Evolutionary conservation across 2,797 vertebrate species (phyloP).

Genomic region (Odontamblyopus lacepedii): DNA sequence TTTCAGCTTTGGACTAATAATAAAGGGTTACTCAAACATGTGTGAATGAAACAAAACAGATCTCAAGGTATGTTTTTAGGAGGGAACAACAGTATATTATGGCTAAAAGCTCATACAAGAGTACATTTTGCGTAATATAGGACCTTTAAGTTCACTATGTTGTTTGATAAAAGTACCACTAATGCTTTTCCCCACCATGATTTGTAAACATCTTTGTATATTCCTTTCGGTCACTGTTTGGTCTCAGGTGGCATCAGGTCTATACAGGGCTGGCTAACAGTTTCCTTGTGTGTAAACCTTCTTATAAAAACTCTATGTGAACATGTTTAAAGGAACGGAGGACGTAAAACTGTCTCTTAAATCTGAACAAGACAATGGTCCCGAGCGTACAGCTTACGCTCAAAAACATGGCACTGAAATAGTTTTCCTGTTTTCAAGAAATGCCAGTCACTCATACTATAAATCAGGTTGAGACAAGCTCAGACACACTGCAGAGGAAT

Average conservation of each 20-base stretch:
- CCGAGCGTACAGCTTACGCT: constrained; percentile 20
- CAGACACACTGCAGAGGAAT: neutral
- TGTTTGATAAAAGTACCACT: neutral
- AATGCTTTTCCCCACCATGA: neutral
- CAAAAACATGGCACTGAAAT: constrained; percentile 24
- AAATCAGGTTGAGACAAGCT: neutral
- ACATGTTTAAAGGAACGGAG: constrained; percentile 12
- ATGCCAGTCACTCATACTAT: neutral
- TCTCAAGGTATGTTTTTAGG: no score
- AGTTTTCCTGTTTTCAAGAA: constrained; percentile 61
- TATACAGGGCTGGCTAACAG: neutral
- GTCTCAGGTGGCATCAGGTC: neutral
- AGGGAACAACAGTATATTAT: no score
- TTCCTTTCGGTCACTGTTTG: neutral
- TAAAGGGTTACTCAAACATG: no score
- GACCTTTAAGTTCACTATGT: no score
- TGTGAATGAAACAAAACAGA: no score
- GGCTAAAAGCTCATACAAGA: no score
- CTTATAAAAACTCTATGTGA: neutral
- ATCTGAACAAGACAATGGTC: constrained; percentile 61
- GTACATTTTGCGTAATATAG: no score
- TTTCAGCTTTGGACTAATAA: no score
- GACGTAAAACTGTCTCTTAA: constrained; percentile 62
- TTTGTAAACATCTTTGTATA: neutral
- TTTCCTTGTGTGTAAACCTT: constrained; percentile 4